Conservation (phyloP, 2,888 invertebrate species). For the Eumerus sabulonum region DNA sequence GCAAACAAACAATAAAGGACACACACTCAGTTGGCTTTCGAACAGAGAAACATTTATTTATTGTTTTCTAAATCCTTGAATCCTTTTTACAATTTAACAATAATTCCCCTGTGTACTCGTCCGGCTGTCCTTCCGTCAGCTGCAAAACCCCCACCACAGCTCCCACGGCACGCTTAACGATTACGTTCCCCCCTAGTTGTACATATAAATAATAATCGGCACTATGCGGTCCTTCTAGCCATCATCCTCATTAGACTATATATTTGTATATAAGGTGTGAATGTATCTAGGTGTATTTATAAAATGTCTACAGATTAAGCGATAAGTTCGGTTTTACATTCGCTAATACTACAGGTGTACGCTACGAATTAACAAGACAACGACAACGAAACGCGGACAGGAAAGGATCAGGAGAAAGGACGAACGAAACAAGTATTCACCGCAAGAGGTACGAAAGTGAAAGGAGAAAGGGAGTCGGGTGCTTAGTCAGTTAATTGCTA, state of each 20-base stretch:
- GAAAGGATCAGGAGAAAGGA: neutral
- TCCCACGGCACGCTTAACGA: neutral
- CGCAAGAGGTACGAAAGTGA: neutral
- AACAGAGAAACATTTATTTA: constrained; percentile 62
- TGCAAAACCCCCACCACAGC: neutral
- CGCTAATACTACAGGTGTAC: constrained; percentile 58
- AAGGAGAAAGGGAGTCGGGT: neutral
- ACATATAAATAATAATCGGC: constrained; percentile 60
- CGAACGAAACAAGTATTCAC: constrained; percentile 8
- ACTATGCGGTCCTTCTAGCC: constrained; percentile 59
- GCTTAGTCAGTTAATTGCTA: constrained; percentile 64
- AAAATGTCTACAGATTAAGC: constrained; percentile 66
- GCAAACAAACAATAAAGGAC: neutral
- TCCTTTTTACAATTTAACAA: constrained; percentile 43
- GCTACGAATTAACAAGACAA: constrained; percentile 44
- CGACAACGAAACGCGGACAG: neutral
- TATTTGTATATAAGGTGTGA: neutral
- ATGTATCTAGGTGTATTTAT: constrained; percentile 26
- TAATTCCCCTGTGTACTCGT: constrained; percentile 2
- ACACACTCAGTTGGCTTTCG: constrained; percentile 8
- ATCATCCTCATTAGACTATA: constrained; percentile 11
- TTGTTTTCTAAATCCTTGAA: constrained; percentile 5
- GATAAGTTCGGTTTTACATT: constrained; percentile 18
- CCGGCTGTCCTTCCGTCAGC: neutral
- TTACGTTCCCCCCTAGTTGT: neutral